These are phyloP conservation scores for Emberiza fucata DNA, from an alignment of 2,113 vertebrate genomes.

Conservation along the genomic window DNA sequence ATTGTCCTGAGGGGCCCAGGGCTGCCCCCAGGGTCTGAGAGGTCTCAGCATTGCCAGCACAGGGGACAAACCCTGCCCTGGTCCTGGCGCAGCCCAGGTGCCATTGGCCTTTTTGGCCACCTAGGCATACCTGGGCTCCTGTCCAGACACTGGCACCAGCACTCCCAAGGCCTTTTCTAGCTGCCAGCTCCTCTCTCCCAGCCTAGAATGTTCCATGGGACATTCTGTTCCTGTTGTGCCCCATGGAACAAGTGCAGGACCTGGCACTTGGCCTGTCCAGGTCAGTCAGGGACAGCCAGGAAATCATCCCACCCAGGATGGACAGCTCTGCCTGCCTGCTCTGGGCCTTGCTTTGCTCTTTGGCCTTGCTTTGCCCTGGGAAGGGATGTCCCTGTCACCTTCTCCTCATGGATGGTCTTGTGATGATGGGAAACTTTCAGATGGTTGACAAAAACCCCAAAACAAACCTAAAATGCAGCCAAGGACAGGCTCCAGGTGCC, in stretches of 20 bases:
- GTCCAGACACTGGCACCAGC: background rate
- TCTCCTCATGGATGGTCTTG: background rate
- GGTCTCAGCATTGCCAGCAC: background rate
- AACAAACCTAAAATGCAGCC: background rate
- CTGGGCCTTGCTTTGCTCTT: background rate
- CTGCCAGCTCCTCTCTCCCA: background rate
- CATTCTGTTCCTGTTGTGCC: background rate
- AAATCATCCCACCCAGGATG: rapidly evolving
- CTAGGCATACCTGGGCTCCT: background rate
- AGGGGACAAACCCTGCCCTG: background rate
- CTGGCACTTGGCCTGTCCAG: background rate
- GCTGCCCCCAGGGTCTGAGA: rapidly evolving
- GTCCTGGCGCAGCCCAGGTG: background rate
- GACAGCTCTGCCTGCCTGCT: background rate
- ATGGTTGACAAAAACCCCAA: background rate
- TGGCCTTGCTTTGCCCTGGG: background rate
- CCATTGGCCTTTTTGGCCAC: background rate
- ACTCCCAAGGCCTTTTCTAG: background rate
- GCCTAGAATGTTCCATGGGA: background rate
- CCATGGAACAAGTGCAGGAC: background rate
- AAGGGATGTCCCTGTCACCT: background rate
- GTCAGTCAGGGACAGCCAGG: background rate
- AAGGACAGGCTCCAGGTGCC: background rate
- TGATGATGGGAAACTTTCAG: background rate
- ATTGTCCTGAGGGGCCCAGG: rapidly evolving